Percentiles rank a stretch among this genome's conserved stretches.
Evolutionary conservation across 1,140 invertebrate genomes (phyloP).

Genomic region (Nephotettix cincticeps): DNA sequence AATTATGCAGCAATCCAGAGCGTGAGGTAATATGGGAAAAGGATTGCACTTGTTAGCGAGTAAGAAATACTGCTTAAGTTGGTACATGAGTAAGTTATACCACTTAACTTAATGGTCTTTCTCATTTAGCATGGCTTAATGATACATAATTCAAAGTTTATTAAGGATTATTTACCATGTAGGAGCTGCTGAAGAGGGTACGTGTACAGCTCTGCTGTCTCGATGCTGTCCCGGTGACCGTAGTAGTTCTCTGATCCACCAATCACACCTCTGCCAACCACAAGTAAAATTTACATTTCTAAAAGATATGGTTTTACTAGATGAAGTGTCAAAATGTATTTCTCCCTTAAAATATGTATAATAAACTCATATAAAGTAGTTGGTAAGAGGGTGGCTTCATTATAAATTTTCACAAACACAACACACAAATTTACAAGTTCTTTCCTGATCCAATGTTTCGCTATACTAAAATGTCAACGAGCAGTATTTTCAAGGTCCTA

Average conservation of each 20-base stretch:
- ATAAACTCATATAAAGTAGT: background rate
- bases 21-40: too few species aligned
- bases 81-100: slow-evolving; percentile 30
- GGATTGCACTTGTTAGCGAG: too few species aligned
- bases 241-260: background rate
- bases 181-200: slow-evolving; percentile 10
- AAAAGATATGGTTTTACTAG: background rate
- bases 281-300: background rate
- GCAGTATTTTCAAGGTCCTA: too few species aligned
- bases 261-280: slow-evolving; percentile 1
- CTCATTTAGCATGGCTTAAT: too few species aligned
- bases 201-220: slow-evolving; percentile 35
- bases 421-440: too few species aligned
- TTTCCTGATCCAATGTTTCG: too few species aligned
- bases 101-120: too few species aligned
- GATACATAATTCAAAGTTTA: too few species aligned
- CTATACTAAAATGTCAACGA: too few species aligned
- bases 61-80: slow-evolving; percentile 43
- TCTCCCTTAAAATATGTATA: background rate
- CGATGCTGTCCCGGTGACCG: slow-evolving; percentile 37
- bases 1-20: too few species aligned
- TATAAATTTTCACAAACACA: too few species aligned
- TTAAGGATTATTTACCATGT: slow-evolving; percentile 27
- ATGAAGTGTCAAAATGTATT: background rate
- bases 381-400: too few species aligned